A percentile compares a stretch with the other conserved stretches of the same genome.
Conservation (phyloP, 2,888 invertebrate genomes). For the Sycophila texana region DNA sequence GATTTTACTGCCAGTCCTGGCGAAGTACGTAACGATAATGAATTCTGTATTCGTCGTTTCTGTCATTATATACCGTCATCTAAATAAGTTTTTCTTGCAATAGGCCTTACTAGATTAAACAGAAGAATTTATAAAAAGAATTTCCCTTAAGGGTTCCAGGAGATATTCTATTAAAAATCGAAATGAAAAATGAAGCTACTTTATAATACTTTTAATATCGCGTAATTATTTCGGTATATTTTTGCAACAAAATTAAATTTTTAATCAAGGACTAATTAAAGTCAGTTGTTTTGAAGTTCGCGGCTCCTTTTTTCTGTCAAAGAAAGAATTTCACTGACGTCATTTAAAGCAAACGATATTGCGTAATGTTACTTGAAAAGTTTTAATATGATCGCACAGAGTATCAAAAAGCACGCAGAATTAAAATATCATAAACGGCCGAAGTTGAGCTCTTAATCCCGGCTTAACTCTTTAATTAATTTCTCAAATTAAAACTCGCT, state of each 20-base stretch:
- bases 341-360: not conserved
- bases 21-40: conserved; percentile 6
- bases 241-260: too few species aligned
- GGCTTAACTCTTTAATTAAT: conserved; percentile 21
- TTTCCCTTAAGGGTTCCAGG: not conserved
- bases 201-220: too few species aligned
- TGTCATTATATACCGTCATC: conserved; percentile 18
- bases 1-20: conserved; percentile 2
- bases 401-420: not conserved
- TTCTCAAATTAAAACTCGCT: conserved; percentile 41
- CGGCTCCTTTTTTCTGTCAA: too few species aligned
- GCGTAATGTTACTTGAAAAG: not conserved
- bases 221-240: too few species aligned
- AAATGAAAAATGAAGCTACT: too few species aligned
- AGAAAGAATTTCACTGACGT: not conserved
- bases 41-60: conserved; percentile 9
- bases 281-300: too few species aligned
- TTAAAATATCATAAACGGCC: conserved; percentile 25
- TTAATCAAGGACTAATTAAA: too few species aligned
- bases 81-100: not conserved
- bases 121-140: not conserved
- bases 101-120: too few species aligned
- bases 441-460: conserved; percentile 13
- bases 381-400: not conserved
- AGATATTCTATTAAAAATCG: not conserved